These are phyloP conservation scores for Crocallis elinguaria DNA, from an alignment of 2,888 invertebrate genomes.

Conservation along the genomic window DNA sequence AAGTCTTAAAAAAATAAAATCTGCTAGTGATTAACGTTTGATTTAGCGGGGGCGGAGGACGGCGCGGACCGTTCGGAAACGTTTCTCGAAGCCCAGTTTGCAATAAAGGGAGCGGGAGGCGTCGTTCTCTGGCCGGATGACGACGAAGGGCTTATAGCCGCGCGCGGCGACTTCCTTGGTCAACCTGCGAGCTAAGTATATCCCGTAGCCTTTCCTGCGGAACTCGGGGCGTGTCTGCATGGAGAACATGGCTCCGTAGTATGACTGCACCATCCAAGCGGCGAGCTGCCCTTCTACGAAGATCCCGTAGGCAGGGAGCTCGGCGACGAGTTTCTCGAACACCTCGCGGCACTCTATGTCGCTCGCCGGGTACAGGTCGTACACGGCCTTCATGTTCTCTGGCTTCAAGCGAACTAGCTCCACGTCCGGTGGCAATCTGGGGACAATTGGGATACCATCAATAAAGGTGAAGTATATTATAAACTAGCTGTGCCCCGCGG, in stretches of 20 bases:
- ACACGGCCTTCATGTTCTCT: slow-evolving; percentile 92
- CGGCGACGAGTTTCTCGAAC: slow-evolving; percentile 91
- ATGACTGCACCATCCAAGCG: slow-evolving; percentile 96
- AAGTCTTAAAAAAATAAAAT: slow-evolving; percentile 85
- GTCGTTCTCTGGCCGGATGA: slow-evolving; percentile 93
- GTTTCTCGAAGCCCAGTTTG: slow-evolving; percentile 92
- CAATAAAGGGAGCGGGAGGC: slow-evolving; percentile 93
- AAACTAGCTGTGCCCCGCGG: too few relatives aligned
- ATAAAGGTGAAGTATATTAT: too few relatives aligned
- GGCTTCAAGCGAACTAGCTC: slow-evolving; percentile 90
- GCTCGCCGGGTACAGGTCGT: slow-evolving; percentile 94
- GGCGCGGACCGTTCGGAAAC: slow-evolving; percentile 92
- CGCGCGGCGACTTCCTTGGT: slow-evolving; percentile 88
- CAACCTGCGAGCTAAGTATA: slow-evolving; percentile 88
- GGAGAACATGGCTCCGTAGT: slow-evolving; percentile 96
- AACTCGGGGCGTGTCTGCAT: slow-evolving; percentile 94
- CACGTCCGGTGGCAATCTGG: slow-evolving; percentile 87
- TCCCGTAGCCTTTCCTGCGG: slow-evolving; percentile 90
- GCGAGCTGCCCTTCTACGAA: slow-evolving; percentile 91
- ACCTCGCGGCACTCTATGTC: slow-evolving; percentile 94
- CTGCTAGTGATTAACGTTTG: slow-evolving; percentile 77
- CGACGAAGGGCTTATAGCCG: slow-evolving; percentile 93
- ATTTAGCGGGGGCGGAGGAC: slow-evolving; percentile 86
- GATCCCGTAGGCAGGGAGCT: slow-evolving; percentile 92
- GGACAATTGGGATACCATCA: slow-evolving; percentile 3